These are phyloP conservation scores for Eristalis intricaria DNA, from an alignment of 2,888 invertebrate genomes.

Conservation along the genomic window DNA sequence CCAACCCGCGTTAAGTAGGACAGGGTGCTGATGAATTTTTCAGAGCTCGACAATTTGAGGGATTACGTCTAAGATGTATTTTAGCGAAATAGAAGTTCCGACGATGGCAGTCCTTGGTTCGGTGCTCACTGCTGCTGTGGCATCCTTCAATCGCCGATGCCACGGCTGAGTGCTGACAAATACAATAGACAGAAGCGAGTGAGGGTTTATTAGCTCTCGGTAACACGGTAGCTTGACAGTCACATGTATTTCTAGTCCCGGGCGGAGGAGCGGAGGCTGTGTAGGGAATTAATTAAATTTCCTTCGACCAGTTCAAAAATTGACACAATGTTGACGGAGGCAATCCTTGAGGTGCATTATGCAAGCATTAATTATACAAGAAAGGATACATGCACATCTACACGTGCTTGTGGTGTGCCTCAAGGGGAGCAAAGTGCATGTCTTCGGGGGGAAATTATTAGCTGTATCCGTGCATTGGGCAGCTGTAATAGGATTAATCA, in stretches of 20 bases:
- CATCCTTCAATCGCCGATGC: background rate
- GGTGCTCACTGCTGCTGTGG: conserved; percentile 16
- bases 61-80: conserved; percentile 27
- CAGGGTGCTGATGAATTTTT: conserved; percentile 47
- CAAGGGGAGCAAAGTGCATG: background rate
- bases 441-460: background rate
- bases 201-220: conserved; percentile 9
- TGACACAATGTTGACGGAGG: conserved; percentile 20
- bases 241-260: background rate
- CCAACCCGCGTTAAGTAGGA: background rate
- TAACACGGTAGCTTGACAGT: background rate
- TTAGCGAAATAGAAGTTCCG: background rate
- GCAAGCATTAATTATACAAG: conserved; percentile 4
- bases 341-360: conserved; percentile 21
- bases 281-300: conserved; percentile 51
- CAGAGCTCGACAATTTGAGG: conserved; percentile 41
- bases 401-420: background rate
- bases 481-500: background rate
- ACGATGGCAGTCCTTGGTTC: background rate
- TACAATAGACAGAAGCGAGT: background rate
- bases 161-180: conserved; percentile 41
- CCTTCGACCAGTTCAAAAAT: conserved; percentile 25
- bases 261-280: background rate
- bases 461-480: background rate
- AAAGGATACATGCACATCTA: background rate